Percentiles rank a stretch among this genome's conserved stretches.
phyloP scores from a whole-genome alignment of 2,113 vertebrate species.

The Tylochromis polylepis region DNA sequence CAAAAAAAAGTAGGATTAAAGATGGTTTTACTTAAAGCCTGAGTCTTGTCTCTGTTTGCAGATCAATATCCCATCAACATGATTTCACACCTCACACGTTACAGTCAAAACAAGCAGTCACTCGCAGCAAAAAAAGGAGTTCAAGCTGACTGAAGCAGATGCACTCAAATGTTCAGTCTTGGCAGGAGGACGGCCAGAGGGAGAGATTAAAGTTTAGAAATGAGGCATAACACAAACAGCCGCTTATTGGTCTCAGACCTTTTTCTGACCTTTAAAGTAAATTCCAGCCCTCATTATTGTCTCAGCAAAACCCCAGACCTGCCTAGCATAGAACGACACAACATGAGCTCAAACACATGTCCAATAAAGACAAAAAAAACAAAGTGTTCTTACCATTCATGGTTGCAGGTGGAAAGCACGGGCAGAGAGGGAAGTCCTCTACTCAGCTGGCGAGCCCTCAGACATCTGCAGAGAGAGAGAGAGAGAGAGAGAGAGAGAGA shows the following conservation, averaged over 20 bases:
- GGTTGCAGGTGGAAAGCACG: constrained; percentile 64
- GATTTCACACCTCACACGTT: not conserved
- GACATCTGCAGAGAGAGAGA: constrained; percentile 67
- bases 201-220: not conserved
- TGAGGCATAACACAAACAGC: not conserved
- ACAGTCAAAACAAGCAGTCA: not conserved
- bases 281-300: not conserved
- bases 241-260: not conserved
- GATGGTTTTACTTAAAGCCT: not conserved
- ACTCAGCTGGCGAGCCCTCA: constrained; percentile 61
- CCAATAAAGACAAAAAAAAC: not conserved
- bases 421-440: constrained; percentile 59
- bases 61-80: constrained; percentile 17
- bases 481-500: not conserved
- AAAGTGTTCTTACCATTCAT: constrained; percentile 73
- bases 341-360: not conserved
- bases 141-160: not conserved
- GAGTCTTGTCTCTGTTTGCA: not conserved
- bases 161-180: not conserved
- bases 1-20: not conserved
- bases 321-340: not conserved
- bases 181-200: not conserved
- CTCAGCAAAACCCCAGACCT: not conserved
- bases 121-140: not conserved
- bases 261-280: not conserved